Conservation (phyloP, 2,113 vertebrate species). For the Myiozetetes cayanensis region DNA sequence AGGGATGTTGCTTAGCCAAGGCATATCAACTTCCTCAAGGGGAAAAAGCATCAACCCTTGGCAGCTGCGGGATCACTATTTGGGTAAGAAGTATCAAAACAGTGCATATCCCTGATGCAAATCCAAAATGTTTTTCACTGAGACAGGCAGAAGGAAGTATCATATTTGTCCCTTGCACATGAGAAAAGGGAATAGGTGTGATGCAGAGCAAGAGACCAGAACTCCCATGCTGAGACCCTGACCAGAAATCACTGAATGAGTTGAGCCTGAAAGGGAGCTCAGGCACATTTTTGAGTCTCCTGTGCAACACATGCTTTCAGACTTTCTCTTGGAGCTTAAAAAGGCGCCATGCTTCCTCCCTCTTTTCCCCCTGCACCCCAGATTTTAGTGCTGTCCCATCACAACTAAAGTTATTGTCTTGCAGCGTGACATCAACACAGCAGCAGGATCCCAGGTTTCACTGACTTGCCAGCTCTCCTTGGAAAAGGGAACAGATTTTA, state of each 20-base stretch:
- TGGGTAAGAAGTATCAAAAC: background rate
- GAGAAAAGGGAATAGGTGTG: background rate
- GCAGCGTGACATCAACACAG: background rate
- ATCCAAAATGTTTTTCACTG: background rate
- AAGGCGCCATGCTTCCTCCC: background rate
- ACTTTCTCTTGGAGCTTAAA: background rate
- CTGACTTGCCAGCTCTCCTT: background rate
- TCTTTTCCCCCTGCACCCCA: background rate
- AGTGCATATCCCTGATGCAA: background rate
- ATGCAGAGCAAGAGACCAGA: background rate
- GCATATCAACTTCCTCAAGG: background rate
- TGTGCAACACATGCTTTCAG: background rate
- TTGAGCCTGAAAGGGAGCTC: background rate
- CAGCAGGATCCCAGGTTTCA: background rate
- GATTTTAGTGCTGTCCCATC: background rate
- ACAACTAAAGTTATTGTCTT: background rate
- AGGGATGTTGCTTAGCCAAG: background rate
- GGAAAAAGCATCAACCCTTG: background rate
- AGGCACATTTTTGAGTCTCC: background rate
- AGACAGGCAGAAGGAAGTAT: background rate
- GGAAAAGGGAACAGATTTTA: slow-evolving; percentile 17
- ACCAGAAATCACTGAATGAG: background rate
- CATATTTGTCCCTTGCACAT: background rate
- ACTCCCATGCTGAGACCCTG: background rate
- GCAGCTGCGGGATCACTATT: background rate